A percentile compares a stretch with the other conserved stretches of the same genome.
These are phyloP conservation scores for Mionectes macconnelli DNA, from an alignment of 2,113 vertebrate genomes.

Conservation along the genomic window DNA sequence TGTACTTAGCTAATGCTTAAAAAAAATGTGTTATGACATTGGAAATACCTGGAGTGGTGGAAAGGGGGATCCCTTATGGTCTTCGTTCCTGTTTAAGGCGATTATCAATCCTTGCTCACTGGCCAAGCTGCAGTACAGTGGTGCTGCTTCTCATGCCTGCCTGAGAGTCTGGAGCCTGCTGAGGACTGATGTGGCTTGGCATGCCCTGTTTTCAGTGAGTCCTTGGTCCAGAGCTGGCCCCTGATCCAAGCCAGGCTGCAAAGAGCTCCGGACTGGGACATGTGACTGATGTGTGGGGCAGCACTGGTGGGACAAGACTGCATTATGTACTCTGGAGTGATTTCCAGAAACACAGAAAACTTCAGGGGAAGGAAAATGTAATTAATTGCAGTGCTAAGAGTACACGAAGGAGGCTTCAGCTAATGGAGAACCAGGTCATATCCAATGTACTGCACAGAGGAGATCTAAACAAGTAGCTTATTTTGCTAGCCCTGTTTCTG, in stretches of 20 bases:
- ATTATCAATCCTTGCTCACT: neutral
- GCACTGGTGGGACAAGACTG: neutral
- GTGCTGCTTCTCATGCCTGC: neutral
- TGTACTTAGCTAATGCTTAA: neutral
- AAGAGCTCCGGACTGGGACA: neutral
- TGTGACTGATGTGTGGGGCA: fast-evolving
- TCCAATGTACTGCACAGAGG: neutral
- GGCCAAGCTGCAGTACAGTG: fast-evolving
- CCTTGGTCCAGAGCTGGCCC: neutral
- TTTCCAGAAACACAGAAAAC: neutral
- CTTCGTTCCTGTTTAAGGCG: neutral
- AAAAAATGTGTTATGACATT: neutral
- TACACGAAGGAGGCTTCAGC: neutral
- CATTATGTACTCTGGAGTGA: neutral
- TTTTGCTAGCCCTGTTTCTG: neutral
- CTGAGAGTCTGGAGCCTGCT: neutral
- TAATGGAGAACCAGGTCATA: neutral
- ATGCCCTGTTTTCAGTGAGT: neutral
- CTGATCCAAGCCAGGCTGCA: neutral
- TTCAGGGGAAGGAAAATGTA: neutral
- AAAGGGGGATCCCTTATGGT: neutral
- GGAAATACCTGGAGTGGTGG: neutral
- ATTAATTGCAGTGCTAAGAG: neutral
- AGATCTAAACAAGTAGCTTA: neutral
- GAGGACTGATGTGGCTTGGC: neutral